Percentiles rank a stretch among this genome's conserved stretches.
Evolutionary conservation across 2,113 vertebrate genomes (phyloP).

Genomic region (Dascyllus trimaculatus): DNA sequence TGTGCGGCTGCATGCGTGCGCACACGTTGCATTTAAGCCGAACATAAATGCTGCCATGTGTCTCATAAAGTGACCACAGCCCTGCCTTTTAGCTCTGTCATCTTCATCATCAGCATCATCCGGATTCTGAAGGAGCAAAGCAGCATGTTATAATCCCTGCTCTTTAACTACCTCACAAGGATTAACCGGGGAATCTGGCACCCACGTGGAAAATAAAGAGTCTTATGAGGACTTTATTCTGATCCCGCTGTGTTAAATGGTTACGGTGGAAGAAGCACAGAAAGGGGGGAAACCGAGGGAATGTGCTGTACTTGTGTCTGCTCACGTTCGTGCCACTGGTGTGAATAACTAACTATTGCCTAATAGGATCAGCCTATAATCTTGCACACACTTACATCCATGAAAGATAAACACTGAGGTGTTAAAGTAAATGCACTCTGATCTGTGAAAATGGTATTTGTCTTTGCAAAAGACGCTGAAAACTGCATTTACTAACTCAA

Average conservation of each 20-base stretch:
- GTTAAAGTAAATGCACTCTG: slow-evolving; percentile 1
- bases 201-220: slow-evolving; percentile 67
- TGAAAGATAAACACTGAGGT: not conserved
- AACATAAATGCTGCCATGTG: slow-evolving; percentile 29
- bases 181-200: slow-evolving; percentile 54
- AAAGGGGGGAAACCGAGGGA: slow-evolving; percentile 3
- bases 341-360: slow-evolving; percentile 50
- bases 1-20: slow-evolving; percentile 6
- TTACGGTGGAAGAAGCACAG: slow-evolving; percentile 37
- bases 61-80: slow-evolving; percentile 24
- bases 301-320: slow-evolving; percentile 25
- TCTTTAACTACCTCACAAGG: slow-evolving; percentile 58
- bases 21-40: not conserved
- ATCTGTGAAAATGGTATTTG: not conserved
- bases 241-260: slow-evolving; percentile 66
- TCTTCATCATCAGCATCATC: slow-evolving; percentile 56
- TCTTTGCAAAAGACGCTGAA: not conserved
- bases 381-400: slow-evolving; percentile 23
- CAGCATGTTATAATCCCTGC: slow-evolving; percentile 60
- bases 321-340: slow-evolving; percentile 34
- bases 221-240: slow-evolving; percentile 64
- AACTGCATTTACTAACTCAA: not conserved
- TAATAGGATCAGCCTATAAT: slow-evolving; percentile 70
- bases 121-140: slow-evolving; percentile 27
- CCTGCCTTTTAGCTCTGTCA: slow-evolving; percentile 45